Evolutionary conservation across 1,140 invertebrate genomes (phyloP).

Genomic region (Delia radicum): DNA sequence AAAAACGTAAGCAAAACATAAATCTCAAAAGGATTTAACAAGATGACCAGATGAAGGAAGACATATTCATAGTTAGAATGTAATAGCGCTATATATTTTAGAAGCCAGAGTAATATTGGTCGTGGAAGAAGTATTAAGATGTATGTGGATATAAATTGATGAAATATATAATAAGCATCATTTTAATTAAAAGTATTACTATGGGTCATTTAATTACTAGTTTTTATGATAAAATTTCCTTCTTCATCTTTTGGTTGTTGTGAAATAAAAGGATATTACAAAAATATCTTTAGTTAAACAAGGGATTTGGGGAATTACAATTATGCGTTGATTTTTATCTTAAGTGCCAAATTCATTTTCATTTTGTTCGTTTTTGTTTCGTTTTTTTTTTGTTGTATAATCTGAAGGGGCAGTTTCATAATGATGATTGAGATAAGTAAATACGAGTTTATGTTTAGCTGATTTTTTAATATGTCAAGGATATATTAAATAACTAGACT

Average conservation of each 20-base stretch:
- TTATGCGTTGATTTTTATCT: background rate
- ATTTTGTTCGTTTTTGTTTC: too few relatives aligned
- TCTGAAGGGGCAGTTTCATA: too few relatives aligned
- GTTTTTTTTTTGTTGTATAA: too few relatives aligned
- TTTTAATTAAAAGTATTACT: constrained; percentile 9
- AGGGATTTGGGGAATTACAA: background rate
- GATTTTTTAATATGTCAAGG: too few relatives aligned
- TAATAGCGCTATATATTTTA: too few relatives aligned
- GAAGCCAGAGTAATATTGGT: too few relatives aligned
- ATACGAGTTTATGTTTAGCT: too few relatives aligned
- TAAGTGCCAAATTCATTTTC: background rate
- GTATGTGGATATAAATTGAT: constrained; percentile 9
- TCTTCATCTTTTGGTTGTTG: background rate
- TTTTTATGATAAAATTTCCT: background rate
- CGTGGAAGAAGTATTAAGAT: background rate
- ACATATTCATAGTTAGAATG: too few relatives aligned
- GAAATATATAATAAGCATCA: constrained; percentile 7
- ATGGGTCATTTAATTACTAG: background rate
- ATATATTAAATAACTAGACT: too few relatives aligned
- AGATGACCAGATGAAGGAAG: background rate
- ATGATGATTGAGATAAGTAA: too few relatives aligned
- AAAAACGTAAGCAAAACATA: background rate
- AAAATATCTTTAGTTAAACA: background rate
- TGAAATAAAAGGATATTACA: background rate
- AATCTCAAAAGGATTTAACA: constrained; percentile 18